Evolutionary conservation across 2,888 invertebrate genomes (phyloP).

Genomic region (Cryptops parisi): DNA sequence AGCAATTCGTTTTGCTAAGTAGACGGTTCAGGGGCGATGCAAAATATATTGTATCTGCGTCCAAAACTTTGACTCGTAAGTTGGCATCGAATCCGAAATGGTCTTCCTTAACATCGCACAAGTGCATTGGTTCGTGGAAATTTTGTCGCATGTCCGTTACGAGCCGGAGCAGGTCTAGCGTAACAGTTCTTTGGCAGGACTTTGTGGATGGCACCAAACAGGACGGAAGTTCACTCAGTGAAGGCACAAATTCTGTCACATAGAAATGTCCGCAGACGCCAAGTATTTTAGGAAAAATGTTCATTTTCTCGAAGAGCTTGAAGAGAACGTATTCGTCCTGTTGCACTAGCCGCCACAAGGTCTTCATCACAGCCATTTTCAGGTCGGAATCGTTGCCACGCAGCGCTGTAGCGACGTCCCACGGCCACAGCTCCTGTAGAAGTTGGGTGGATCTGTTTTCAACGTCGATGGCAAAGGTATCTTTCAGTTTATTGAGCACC

Average conservation of each 20-base stretch:
- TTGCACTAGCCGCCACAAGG: slow-evolving; percentile 46
- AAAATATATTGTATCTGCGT: slow-evolving; percentile 48
- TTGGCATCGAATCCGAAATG: slow-evolving; percentile 45
- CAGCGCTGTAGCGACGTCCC: no score
- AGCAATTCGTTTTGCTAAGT: slow-evolving; percentile 37
- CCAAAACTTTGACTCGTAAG: slow-evolving; percentile 38
- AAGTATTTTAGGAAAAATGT: slow-evolving; percentile 47
- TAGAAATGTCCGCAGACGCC: slow-evolving; percentile 53
- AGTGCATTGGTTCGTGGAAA: slow-evolving; percentile 44
- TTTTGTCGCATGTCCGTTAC: slow-evolving; percentile 43
- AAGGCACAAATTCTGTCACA: slow-evolving; percentile 47
- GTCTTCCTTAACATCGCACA: slow-evolving; percentile 52
- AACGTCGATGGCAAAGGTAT: slow-evolving; percentile 16
- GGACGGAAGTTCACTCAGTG: slow-evolving; percentile 22
- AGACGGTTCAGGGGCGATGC: slow-evolving; percentile 39
- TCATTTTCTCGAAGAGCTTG: slow-evolving; percentile 42
- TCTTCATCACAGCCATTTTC: slow-evolving; percentile 37
- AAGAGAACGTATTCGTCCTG: slow-evolving; percentile 51
- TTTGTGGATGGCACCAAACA: background rate
- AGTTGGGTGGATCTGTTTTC: background rate
- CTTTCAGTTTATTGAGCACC: slow-evolving; percentile 16
- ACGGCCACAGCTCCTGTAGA: background rate
- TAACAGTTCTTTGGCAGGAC: background rate
- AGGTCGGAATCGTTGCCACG: background rate
- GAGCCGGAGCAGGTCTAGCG: slow-evolving; percentile 41